Conservation (phyloP, 2,797 vertebrate species). For the Psittacula derbiana region DNA sequence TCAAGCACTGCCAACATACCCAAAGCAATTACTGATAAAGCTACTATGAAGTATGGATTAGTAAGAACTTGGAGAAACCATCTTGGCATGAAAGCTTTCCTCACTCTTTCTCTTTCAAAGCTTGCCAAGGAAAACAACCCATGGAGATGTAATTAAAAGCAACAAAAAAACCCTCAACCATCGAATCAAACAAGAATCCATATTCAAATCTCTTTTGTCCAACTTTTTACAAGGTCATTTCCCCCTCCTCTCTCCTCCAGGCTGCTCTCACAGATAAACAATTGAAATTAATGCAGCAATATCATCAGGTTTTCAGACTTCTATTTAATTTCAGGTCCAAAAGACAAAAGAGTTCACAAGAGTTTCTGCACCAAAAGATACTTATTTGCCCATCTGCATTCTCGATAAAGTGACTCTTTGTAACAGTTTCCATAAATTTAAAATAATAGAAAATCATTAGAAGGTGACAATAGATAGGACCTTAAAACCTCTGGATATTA, state of each 20-base stretch:
- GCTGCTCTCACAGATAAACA: conserved; percentile 27
- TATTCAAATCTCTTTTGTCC: neutral
- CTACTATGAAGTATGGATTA: conserved; percentile 40
- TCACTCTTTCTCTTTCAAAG: conserved; percentile 24
- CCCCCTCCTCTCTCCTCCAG: neutral
- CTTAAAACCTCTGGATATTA: neutral
- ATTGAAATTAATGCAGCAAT: neutral
- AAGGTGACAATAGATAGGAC: neutral
- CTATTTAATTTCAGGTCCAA: neutral
- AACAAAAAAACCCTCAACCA: neutral
- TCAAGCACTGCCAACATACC: conserved; percentile 38
- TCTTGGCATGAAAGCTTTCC: neutral
- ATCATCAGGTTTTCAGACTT: conserved; percentile 19
- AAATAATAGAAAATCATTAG: neutral
- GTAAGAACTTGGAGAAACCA: conserved; percentile 26
- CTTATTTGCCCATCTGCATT: neutral
- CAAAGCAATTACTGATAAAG: conserved; percentile 58
- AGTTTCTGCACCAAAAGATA: neutral
- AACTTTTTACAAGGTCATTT: neutral
- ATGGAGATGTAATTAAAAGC: conserved; percentile 44
- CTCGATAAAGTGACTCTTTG: neutral
- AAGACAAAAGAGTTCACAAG: neutral
- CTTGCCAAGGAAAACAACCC: conserved; percentile 46
- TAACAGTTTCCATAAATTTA: neutral
- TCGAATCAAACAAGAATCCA: neutral